Evolutionary conservation across 1,140 invertebrate species (phyloP).

Genomic region (Hormaphis cornu): DNA sequence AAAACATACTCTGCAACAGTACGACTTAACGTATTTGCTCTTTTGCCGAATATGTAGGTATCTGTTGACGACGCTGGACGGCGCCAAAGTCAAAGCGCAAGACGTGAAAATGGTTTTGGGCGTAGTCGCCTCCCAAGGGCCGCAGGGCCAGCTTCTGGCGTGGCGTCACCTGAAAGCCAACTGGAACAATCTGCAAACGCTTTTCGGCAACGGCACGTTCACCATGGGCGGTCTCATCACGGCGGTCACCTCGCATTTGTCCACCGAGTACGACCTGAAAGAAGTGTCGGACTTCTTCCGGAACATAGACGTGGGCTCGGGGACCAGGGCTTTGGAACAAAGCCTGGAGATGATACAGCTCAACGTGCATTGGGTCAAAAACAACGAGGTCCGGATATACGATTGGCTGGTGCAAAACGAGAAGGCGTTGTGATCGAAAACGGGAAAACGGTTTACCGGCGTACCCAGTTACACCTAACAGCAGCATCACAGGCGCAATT

Average conservation of each 20-base stretch:
- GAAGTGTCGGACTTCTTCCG: conserved; percentile 63
- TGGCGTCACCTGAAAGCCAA: conserved; percentile 69
- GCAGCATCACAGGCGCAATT: no score
- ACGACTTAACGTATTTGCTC: no score
- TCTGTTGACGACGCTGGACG: conserved; percentile 54
- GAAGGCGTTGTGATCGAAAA: not conserved
- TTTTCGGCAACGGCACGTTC: conserved; percentile 59
- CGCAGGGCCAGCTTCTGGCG: conserved; percentile 58
- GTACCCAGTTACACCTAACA: no score
- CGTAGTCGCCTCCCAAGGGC: conserved; percentile 56
- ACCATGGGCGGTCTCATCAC: conserved; percentile 60
- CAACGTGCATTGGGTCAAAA: conserved; percentile 65
- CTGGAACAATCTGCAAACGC: conserved; percentile 55
- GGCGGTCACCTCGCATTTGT: conserved; percentile 58
- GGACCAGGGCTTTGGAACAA: conserved; percentile 56
- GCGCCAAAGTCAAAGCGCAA: conserved; percentile 55
- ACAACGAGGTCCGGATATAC: conserved; percentile 53
- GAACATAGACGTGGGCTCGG: conserved; percentile 57
- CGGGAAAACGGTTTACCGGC: not conserved
- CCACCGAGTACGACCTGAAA: conserved; percentile 59
- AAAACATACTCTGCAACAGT: no score
- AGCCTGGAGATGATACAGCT: conserved; percentile 66
- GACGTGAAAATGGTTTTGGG: conserved; percentile 60
- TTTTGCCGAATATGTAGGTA: conserved; percentile 44
- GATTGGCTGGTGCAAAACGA: conserved; percentile 50